These are phyloP conservation scores for Caranx melampygus DNA, from an alignment of 2,113 vertebrate genomes.

Conservation along the genomic window DNA sequence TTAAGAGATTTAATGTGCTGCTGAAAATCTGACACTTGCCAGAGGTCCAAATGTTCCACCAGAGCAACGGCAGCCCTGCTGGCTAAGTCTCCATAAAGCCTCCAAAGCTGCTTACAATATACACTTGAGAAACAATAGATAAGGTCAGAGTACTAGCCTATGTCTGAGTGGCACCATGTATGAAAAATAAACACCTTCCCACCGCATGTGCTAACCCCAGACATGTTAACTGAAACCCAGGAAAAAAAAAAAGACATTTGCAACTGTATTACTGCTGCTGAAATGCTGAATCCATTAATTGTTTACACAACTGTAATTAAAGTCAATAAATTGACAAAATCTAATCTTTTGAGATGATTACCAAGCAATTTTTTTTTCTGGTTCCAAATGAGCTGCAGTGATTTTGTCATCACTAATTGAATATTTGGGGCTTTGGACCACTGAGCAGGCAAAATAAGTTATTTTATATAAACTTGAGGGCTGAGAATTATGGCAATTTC, in stretches of 20 bases:
- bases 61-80: conserved; percentile 69
- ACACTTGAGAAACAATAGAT: conserved; percentile 82
- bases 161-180: conserved; percentile 63
- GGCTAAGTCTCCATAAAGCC: conserved; percentile 77
- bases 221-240: conserved; percentile 36
- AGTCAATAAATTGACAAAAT: not conserved
- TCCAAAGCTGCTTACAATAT: conserved; percentile 82
- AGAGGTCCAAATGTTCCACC: conserved; percentile 80
- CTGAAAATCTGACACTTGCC: conserved; percentile 81
- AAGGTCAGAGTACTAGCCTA: conserved; percentile 71
- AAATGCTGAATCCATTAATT: not conserved
- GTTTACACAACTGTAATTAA: not conserved
- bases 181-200: conserved; percentile 67
- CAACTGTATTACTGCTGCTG: not conserved
- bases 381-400: not conserved
- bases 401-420: too few species aligned
- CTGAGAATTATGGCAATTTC: not conserved
- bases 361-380: not conserved
- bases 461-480: not conserved
- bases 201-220: conserved; percentile 36
- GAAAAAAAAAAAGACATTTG: not conserved
- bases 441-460: not conserved
- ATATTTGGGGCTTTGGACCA: not conserved
- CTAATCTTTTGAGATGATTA: not conserved
- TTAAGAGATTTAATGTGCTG: conserved; percentile 80